Conservation (phyloP, 2,888 invertebrate genomes). For the Spisula subtruncata region DNA sequence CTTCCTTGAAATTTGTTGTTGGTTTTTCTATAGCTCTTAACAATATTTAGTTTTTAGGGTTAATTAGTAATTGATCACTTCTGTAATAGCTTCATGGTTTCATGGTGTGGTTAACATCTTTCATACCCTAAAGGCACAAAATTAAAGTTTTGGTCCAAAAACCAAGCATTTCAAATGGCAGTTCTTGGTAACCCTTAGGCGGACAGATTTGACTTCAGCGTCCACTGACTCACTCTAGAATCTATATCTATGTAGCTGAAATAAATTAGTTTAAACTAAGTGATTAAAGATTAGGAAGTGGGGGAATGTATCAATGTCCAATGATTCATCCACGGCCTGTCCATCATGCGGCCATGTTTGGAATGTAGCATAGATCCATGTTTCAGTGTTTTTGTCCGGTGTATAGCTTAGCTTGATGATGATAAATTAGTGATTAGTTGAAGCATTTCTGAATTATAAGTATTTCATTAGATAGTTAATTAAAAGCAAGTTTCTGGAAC, state of each 20-base stretch:
- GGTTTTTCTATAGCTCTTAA: no score
- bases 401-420: conserved; percentile 25
- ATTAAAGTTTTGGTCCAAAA: no score
- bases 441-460: conserved; percentile 39
- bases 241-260: not conserved
- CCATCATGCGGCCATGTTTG: not conserved
- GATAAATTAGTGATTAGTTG: conserved; percentile 45
- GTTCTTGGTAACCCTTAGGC: no score
- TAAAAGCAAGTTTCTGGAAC: conserved; percentile 20
- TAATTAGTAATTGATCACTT: no score
- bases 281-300: conserved; percentile 21
- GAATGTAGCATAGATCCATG: not conserved
- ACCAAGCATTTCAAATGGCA: no score
- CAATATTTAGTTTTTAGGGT: no score
- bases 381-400: not conserved
- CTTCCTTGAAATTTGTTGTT: no score
- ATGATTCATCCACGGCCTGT: not conserved
- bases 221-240: not conserved
- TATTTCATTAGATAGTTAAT: conserved; percentile 49
- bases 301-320: not conserved
- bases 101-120: no score
- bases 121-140: no score
- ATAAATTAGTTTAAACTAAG: conserved; percentile 5
- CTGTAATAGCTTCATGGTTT: no score
- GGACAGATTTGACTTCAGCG: no score